Percentiles rank a stretch among this genome's conserved stretches.
Evolutionary conservation across 2,113 vertebrate species (phyloP).

Genomic region (Rhinolophus ferrumequinum): DNA sequence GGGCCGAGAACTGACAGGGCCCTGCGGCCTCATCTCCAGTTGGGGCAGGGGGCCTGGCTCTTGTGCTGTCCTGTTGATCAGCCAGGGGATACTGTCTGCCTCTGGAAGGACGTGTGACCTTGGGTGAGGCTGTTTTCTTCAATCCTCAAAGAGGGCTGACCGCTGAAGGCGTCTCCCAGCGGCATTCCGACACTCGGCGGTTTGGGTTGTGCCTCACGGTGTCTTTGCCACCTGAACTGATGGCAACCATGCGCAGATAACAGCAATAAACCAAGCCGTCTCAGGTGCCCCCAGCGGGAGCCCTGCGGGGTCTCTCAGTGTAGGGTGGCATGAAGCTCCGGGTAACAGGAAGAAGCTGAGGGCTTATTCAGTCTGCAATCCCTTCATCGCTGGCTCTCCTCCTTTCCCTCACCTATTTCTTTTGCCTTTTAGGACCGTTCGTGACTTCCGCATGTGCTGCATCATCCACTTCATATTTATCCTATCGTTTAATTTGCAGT

Average conservation of each 20-base stretch:
- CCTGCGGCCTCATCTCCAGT: background rate
- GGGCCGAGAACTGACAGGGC: background rate
- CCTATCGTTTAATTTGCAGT: background rate
- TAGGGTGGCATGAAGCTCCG: background rate
- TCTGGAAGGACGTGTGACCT: background rate
- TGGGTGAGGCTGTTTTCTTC: background rate
- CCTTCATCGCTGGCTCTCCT: background rate
- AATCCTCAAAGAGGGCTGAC: background rate
- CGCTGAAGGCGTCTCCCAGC: background rate
- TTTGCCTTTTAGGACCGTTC: background rate
- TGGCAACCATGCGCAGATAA: background rate
- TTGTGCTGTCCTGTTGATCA: background rate
- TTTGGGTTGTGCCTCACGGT: background rate
- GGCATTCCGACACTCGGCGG: background rate
- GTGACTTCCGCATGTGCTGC: background rate
- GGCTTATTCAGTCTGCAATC: background rate
- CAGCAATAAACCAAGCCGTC: background rate
- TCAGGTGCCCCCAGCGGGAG: background rate
- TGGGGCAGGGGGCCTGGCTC: background rate
- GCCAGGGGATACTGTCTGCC: background rate
- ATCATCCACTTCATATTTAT: background rate
- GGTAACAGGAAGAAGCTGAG: background rate
- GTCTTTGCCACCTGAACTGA: background rate
- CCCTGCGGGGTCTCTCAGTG: background rate
- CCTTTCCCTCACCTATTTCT: background rate